These are phyloP conservation scores for Melinaea marsaeus DNA, from an alignment of 2,888 invertebrate species.

Conservation along the genomic window DNA sequence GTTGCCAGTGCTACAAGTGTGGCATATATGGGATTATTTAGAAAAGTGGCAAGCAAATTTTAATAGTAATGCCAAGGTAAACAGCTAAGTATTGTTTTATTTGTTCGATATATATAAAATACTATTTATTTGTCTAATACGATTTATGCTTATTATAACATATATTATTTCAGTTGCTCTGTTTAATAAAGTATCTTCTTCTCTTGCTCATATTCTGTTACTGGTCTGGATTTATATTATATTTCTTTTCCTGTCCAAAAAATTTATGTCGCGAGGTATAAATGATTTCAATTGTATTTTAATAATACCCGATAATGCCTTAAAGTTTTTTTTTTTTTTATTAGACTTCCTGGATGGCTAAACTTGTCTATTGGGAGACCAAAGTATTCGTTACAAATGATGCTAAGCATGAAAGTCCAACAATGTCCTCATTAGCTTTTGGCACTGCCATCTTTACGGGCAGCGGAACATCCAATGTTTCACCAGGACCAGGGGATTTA, in stretches of 20 bases:
- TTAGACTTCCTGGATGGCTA: slow-evolving; percentile 64
- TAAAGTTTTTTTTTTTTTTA: slow-evolving; percentile 6
- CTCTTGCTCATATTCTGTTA: slow-evolving; percentile 55
- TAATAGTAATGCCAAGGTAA: slow-evolving; percentile 54
- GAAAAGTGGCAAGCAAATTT: slow-evolving; percentile 56
- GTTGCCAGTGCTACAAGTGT: slow-evolving; percentile 61
- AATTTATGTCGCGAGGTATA: slow-evolving; percentile 57
- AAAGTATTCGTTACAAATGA: slow-evolving; percentile 57
- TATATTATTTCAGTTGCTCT: slow-evolving; percentile 51
- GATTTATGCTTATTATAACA: slow-evolving; percentile 35
- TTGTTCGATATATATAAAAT: too few relatives aligned
- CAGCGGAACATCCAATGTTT: slow-evolving; percentile 50
- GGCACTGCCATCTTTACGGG: slow-evolving; percentile 63
- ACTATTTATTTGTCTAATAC: neutral
- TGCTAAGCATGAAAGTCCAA: slow-evolving; percentile 58
- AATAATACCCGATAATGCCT: neutral
- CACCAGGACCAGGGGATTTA: slow-evolving; percentile 53
- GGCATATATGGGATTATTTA: slow-evolving; percentile 67
- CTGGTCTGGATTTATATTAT: slow-evolving; percentile 66
- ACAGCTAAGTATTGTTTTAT: neutral
- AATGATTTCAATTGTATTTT: slow-evolving; percentile 1
- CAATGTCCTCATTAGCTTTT: slow-evolving; percentile 51
- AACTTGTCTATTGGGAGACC: slow-evolving; percentile 66
- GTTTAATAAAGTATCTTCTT: slow-evolving; percentile 49
- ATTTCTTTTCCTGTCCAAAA: slow-evolving; percentile 59